phyloP scores from a whole-genome alignment of 2,888 invertebrate species.

The Lottia scabra region DNA sequence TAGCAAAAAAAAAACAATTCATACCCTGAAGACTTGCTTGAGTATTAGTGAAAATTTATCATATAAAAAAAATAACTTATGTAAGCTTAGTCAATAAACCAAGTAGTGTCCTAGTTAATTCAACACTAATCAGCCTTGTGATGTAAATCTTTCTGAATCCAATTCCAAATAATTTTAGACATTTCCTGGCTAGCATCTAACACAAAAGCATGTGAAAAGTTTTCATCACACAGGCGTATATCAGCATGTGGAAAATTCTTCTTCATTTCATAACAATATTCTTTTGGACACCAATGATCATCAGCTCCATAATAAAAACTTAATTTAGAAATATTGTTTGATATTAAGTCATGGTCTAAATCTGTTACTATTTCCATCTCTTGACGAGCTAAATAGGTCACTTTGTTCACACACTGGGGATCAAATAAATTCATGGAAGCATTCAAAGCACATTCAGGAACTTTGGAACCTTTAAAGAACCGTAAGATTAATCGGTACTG shows the following conservation, averaged over 20 bases:
- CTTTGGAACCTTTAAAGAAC: conserved; percentile 50
- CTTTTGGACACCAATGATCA: conserved; percentile 87
- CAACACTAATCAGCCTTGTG: not conserved
- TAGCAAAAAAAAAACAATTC: too few species aligned
- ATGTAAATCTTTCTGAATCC: conserved; percentile 38
- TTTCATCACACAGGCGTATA: conserved; percentile 75
- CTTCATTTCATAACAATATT: conserved; percentile 79
- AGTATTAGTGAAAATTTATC: too few species aligned
- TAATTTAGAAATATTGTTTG: conserved; percentile 75
- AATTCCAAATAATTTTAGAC: conserved; percentile 59
- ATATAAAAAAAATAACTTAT: too few species aligned
- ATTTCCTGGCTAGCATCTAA: conserved; percentile 70
- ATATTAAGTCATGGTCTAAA: conserved; percentile 77
- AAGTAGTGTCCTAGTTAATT: too few species aligned
- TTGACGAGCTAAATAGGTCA: conserved; percentile 56
- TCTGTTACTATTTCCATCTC: conserved; percentile 83
- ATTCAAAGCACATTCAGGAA: conserved; percentile 57
- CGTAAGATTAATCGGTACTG: conserved; percentile 54
- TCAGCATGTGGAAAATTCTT: conserved; percentile 75
- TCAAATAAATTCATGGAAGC: conserved; percentile 63
- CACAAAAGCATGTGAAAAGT: conserved; percentile 85
- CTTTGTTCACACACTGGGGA: conserved; percentile 55
- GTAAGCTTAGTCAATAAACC: too few species aligned
- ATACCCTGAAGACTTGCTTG: too few species aligned
- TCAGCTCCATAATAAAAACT: conserved; percentile 83